A percentile compares a stretch with the other conserved stretches of the same genome.
Conservation (phyloP, 2,113 vertebrate genomes). For the Myotis yumanensis region DNA sequence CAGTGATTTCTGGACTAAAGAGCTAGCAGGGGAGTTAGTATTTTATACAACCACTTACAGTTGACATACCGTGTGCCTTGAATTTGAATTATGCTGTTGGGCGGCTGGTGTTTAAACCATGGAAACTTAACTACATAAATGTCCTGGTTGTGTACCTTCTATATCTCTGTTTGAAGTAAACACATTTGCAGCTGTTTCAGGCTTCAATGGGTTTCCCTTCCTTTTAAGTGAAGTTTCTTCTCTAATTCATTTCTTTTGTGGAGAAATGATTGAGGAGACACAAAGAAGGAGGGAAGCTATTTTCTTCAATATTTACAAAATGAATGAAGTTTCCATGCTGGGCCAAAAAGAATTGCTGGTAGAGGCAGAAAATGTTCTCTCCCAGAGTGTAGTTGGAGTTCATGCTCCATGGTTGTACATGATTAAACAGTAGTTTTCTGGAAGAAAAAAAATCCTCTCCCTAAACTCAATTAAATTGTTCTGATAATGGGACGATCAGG, state of each 20-base stretch:
- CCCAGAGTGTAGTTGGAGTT: not conserved
- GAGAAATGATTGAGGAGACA: not conserved
- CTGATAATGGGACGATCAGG: not conserved
- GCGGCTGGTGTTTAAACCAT: not conserved
- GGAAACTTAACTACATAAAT: not conserved
- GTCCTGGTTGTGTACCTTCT: not conserved
- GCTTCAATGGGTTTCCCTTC: not conserved
- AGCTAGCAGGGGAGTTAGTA: not conserved
- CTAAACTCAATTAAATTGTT: not conserved
- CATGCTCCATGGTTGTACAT: not conserved
- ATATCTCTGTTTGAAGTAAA: not conserved
- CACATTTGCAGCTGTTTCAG: not conserved
- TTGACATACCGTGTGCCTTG: not conserved
- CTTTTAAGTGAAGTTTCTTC: not conserved
- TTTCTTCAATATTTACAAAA: conserved; percentile 36
- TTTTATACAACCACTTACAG: not conserved
- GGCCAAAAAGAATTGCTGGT: not conserved
- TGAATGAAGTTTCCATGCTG: not conserved
- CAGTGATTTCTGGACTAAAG: not conserved
- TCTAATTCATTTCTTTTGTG: not conserved
- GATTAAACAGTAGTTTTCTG: not conserved
- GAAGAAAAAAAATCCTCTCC: not conserved
- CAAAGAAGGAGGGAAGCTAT: not conserved
- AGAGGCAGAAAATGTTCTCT: not conserved
- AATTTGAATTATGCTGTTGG: not conserved